Percentiles rank a stretch among this genome's conserved stretches.
These are phyloP conservation scores for Numenius phaeopus DNA, from an alignment of 2,797 vertebrate genomes.

Conservation along the genomic window DNA sequence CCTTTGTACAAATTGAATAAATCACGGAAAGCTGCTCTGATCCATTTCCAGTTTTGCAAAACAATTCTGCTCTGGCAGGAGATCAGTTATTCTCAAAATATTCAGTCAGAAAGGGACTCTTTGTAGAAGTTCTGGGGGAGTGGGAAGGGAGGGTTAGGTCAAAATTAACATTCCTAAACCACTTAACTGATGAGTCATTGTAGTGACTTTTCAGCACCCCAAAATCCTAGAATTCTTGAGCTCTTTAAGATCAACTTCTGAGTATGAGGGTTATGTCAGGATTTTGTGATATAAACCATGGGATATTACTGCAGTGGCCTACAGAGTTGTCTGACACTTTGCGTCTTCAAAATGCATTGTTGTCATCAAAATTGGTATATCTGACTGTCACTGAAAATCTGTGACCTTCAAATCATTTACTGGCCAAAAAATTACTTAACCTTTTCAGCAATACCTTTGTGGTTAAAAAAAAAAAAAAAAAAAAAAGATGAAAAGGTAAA, in stretches of 20 bases:
- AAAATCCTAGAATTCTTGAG: neutral
- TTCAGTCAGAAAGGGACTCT: conserved; percentile 1
- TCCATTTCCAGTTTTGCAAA: conserved; percentile 62
- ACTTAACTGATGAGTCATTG: conserved; percentile 48
- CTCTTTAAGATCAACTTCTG: neutral
- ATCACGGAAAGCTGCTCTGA: conserved; percentile 41
- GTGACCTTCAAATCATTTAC: neutral
- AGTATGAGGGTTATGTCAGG: neutral
- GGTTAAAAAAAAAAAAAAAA: neutral
- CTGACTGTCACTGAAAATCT: neutral
- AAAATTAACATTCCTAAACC: conserved; percentile 49
- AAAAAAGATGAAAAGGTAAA: neutral
- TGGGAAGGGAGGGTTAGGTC: conserved; percentile 34
- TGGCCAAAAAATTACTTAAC: neutral
- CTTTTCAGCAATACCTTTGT: neutral
- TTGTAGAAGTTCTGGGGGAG: neutral
- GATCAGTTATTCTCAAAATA: conserved; percentile 63
- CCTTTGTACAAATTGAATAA: conserved; percentile 32
- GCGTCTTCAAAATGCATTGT: neutral
- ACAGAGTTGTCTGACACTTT: neutral
- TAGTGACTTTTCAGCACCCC: neutral
- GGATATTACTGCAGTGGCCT: neutral
- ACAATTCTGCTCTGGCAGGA: conserved; percentile 60
- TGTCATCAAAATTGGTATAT: neutral
- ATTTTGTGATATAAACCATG: neutral